Percentiles rank a stretch among this genome's conserved stretches.
phyloP scores from a whole-genome alignment of 2,113 vertebrate species.

The Circaetus cinerascens region DNA sequence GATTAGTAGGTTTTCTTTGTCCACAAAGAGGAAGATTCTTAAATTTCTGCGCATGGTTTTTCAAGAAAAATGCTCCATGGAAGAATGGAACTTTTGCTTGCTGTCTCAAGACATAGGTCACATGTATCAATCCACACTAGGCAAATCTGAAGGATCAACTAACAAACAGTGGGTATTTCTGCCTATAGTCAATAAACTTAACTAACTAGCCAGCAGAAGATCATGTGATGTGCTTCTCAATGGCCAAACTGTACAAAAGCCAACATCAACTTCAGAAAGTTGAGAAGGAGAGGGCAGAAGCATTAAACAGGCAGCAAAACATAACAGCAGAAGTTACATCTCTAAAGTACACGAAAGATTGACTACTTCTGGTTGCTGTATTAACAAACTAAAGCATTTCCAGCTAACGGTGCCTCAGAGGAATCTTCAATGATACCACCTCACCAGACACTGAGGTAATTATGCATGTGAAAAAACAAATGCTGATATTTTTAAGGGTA shows the following conservation, averaged over 20 bases:
- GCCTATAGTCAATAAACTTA: neutral
- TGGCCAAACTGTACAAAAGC: neutral
- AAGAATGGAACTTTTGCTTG: neutral
- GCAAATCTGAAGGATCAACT: neutral
- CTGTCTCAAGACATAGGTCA: neutral
- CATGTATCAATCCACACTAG: neutral
- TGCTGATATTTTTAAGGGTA: neutral
- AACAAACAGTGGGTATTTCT: neutral
- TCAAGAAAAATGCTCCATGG: neutral
- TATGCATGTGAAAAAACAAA: neutral
- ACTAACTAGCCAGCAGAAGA: neutral
- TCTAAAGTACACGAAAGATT: neutral
- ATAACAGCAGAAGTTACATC: neutral
- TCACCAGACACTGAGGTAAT: neutral
- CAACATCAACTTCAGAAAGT: neutral
- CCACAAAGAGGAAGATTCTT: neutral
- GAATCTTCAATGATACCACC: neutral
- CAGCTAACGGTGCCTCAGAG: neutral
- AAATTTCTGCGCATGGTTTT: neutral
- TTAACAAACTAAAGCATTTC: neutral
- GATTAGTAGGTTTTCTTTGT: neutral
- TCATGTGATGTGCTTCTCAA: neutral
- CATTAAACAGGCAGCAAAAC: neutral
- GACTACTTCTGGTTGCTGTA: neutral
- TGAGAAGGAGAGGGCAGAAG: neutral